Conservation (phyloP, 2,113 vertebrate species). For the Pithys albifrons region DNA sequence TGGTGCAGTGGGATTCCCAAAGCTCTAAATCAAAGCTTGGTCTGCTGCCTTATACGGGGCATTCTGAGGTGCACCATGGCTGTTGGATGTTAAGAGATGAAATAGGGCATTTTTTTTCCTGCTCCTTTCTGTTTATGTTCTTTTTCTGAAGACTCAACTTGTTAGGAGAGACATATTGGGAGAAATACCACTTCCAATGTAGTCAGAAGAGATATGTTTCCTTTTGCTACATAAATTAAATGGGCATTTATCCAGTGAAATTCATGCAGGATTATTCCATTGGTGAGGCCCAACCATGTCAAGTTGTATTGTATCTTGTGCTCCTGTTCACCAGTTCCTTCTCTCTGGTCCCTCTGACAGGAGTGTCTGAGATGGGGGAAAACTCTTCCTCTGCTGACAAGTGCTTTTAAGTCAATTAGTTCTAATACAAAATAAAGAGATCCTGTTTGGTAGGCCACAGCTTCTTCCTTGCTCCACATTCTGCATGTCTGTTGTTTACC, state of each 20-base stretch:
- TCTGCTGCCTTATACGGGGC: neutral
- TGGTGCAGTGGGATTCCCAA: neutral
- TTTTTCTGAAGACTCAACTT: neutral
- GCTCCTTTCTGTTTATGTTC: neutral
- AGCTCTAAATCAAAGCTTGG: neutral
- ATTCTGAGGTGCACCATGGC: neutral
- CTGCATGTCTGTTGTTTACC: neutral
- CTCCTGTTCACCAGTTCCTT: neutral
- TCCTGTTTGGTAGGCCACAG: neutral
- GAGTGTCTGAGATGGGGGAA: rapidly evolving
- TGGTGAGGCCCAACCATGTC: neutral
- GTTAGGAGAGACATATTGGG: neutral
- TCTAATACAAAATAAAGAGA: neutral
- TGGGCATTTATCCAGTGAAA: neutral
- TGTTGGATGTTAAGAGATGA: neutral
- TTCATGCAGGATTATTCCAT: neutral
- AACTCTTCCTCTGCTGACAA: neutral
- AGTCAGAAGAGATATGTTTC: neutral
- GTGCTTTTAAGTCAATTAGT: neutral
- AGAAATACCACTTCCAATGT: neutral
- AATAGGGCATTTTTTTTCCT: neutral
- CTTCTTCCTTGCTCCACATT: neutral
- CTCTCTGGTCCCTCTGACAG: neutral
- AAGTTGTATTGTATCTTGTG: neutral
- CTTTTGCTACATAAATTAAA: neutral